Evolutionary conservation across 2,797 vertebrate species (phyloP), one percentile per base, ranked within the genome.

Genomic region (Acropternis orthonyx): DNA sequence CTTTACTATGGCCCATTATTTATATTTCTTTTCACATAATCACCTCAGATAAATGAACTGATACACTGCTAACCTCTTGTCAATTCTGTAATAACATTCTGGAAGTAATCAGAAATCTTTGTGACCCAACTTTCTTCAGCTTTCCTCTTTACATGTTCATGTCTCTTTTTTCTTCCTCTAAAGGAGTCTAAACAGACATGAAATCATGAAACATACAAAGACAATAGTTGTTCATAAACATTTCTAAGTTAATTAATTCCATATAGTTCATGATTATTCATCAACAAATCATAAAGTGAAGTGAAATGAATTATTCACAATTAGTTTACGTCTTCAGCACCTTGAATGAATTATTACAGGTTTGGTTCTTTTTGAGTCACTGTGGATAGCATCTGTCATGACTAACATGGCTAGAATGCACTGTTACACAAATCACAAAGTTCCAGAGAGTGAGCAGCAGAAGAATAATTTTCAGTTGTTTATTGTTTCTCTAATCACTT

Each of bases 291-390:
- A 91, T 86, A 93, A 62, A 81, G 19, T 90, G 15, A 18, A 86
- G 78, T 79, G 71, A 83, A 82, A 95, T 96, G 49, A 95, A 97
- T 97, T 93, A 97, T 97, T 97, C 89, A 93, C 82, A 72, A 80
- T 92, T 95, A 96, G 79, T 94, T 96, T 97, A 94, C 72, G 41
- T 63, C 56, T 91, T 78, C 84, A 97, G 94, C 91, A 96, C 93
- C 96, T 97, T 96, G 94, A 97, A 97, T 72, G 96, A 93, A 94
- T 96, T 97, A 96, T 95, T 75, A 88, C 22, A 94, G 90, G 81
- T 77, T 84, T 96, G 76, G 88, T 79, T 96, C 85, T 84, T 96
- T 96, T 88, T 92, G 87, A 96, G 93, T 85, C 77, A 52, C 62
- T 89, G 68, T 8, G 4, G 58, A 93, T 67, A 81, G 65, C 74